phyloP scores from a whole-genome alignment of 2,797 vertebrate genomes.

The Sternarchorhynchus goeldii region DNA sequence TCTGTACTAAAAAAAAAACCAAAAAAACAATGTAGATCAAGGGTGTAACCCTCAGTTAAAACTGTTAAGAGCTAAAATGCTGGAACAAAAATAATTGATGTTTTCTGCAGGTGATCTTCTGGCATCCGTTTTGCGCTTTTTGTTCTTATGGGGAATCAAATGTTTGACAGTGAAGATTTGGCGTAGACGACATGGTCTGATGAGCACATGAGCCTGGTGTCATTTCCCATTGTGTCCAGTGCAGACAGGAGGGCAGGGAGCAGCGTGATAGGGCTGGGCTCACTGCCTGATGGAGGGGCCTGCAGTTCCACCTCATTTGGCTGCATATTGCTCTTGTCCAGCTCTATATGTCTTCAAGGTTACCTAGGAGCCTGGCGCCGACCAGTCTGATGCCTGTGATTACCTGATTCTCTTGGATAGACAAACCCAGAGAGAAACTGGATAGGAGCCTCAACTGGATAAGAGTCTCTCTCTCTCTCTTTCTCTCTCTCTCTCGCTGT shows the following conservation, averaged over 20 bases:
- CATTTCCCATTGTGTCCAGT: slow-evolving; percentile 14
- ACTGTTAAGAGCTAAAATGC: neutral
- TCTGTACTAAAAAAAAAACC: neutral
- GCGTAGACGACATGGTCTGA: slow-evolving; percentile 18
- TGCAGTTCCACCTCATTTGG: slow-evolving; percentile 54
- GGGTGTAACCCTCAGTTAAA: neutral
- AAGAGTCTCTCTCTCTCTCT: no score
- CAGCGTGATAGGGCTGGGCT: slow-evolving; percentile 30
- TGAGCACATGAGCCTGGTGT: slow-evolving; percentile 14
- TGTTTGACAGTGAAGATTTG: slow-evolving; percentile 12
- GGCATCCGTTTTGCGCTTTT: neutral
- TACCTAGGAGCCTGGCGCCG: slow-evolving; percentile 59
- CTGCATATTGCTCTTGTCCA: slow-evolving; percentile 47
- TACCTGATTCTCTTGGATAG: slow-evolving; percentile 51
- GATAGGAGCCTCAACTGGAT: slow-evolving; percentile 26
- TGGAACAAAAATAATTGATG: slow-evolving; percentile 8
- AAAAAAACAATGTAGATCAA: neutral
- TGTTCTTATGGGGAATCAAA: slow-evolving; percentile 6
- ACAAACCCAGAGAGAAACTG: slow-evolving; percentile 39
- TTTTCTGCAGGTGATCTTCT: neutral
- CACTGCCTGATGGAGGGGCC: slow-evolving; percentile 12
- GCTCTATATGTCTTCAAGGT: slow-evolving; percentile 55
- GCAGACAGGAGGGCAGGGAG: neutral
- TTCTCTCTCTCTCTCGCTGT: no score
- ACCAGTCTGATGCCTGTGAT: slow-evolving; percentile 53